Base-by-base conservation (phyloP, 2,113 vertebrate genomes). In the Xiphophorus couchianus region DNA sequence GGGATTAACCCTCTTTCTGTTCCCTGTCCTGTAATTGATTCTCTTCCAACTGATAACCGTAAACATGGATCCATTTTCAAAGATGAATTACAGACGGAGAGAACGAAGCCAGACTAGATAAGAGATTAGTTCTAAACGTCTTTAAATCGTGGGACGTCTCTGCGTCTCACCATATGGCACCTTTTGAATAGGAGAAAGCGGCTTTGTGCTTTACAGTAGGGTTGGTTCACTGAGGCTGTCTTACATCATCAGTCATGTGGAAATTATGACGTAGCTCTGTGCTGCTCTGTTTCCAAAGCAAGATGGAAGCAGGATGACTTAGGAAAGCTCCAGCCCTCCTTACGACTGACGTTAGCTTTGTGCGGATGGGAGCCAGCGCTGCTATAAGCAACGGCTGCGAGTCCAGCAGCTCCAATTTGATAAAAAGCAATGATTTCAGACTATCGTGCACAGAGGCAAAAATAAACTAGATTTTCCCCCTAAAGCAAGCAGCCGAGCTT, bases 201-300 rank as follows among this genome's bases (percentile, higher is more conserved):
- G 29, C 73, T 71, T 29, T 80, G 62, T 67, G 28, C 81, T 83
- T 80, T 74, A 90, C 79, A 81, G 81, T 62, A 62, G 81, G 72
- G 75, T 82, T 82, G 78, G 76, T 87, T 86, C n/a, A 44, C 74
- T 72, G 65, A 64, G 86, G 69, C 35, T 11, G 69, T 71, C 76
- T 91, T 91, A 87, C 85, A 87, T 91, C 86, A 91, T 89, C 80
- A 76, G 69, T 72, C 83, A 84, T 39, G 79, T 81, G 85, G 81
- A 69, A 74, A 48, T 67, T 35, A 79, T 87, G 90, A 91, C 73
- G 76, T 80, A 39, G 80, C 69, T 67, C 67, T 62, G 64, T 30
- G 69, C 66, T 77, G 83, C 77, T 83, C 76, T 35, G 60, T 74
- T 82, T 84, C 62, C 54, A 69, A 81, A 84, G 77, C 73, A 80